Evolutionary conservation across 2,888 invertebrate species (phyloP), one percentile per base, ranked within the genome.

Genomic region (Leptopilina drosophilae): DNA sequence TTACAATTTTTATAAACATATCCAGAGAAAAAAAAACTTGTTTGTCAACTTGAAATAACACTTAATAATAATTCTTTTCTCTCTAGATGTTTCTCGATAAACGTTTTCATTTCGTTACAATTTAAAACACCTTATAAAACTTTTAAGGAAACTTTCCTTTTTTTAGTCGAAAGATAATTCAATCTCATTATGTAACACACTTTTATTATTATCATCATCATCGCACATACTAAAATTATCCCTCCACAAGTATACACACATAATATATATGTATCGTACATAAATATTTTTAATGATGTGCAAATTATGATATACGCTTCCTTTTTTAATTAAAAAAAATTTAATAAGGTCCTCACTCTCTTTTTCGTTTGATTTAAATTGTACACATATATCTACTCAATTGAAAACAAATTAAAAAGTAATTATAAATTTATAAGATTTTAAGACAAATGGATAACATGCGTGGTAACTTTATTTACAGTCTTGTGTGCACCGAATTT

Each of bases 351-450:
- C 42, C 0, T 42, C 42, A 42, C 42, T 42, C 42, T 42, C 42
- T 42, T 59, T 59, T n/a, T 59, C 59, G n/a, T 59, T n/a, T 59
- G 59, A 5, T n/a, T 14, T 59, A n/a, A 59, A n/a, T 59, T 59
- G n/a, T 42, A 42, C 33, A 33, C 33, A 33, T 33, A 33, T 33
- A 33, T 33, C 33, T n/a, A n/a, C n/a, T 59, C n/a, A 59, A 59
- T 59, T 59, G 59, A 59, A 59, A 59, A n/a, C 59, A 59, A 59
- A 59, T 59, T 59, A 59, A 59, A 59, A 59, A 59, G 59, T n/a
- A 59, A n/a, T n/a, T 59, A 59, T 59, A 7, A 59, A 59, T 59
- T 59, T 15, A 59, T 5, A 59, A n/a, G 5, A 59, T 4, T n/a
- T 59, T 59, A 59, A n/a, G 59, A 59, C n/a, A n/a, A 59, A 59